Percentiles rank a stretch among this genome's conserved stretches.
These are phyloP conservation scores for Misgurnus mizolepis DNA, from an alignment of 2,113 vertebrate genomes.

Conservation along the genomic window DNA sequence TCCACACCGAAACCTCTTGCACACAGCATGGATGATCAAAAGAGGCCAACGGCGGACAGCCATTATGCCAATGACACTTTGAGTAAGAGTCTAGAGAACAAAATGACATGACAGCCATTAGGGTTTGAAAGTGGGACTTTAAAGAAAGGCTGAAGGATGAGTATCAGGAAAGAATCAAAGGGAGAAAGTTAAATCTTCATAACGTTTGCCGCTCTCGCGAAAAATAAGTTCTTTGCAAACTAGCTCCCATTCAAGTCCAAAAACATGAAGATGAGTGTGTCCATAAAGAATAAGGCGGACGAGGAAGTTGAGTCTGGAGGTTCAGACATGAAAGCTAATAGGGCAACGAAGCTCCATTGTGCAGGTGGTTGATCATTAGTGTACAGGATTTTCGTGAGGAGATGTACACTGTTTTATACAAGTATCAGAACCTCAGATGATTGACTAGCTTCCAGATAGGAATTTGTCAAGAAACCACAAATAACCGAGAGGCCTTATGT, in stretches of 20 bases:
- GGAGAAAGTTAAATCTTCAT: constrained; percentile 82
- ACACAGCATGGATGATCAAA: constrained; percentile 81
- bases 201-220: constrained; percentile 62
- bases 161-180: constrained; percentile 82
- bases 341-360: constrained; percentile 67
- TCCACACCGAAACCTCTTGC: constrained; percentile 68
- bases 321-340: constrained; percentile 71
- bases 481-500: constrained; percentile 48
- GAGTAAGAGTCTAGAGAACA: constrained; percentile 82
- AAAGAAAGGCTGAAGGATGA: constrained; percentile 82
- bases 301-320: constrained; percentile 67
- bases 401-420: constrained; percentile 11
- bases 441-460: constrained; percentile 66
- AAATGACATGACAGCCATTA: constrained; percentile 85
- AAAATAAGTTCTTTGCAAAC: constrained; percentile 72
- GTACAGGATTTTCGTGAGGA: constrained; percentile 59
- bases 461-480: constrained; percentile 43
- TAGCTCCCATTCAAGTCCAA: constrained; percentile 65
- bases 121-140: constrained; percentile 83
- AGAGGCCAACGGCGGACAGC: constrained; percentile 78
- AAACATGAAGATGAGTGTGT: constrained; percentile 70
- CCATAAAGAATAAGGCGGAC: constrained; percentile 71
- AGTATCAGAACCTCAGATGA: constrained; percentile 48
- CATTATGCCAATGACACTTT: constrained; percentile 87
- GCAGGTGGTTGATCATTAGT: constrained; percentile 75